A percentile compares a stretch with the other conserved stretches of the same genome.
These are phyloP conservation scores for Nomada ferruginata DNA, from an alignment of 2,888 invertebrate species.

Conservation along the genomic window DNA sequence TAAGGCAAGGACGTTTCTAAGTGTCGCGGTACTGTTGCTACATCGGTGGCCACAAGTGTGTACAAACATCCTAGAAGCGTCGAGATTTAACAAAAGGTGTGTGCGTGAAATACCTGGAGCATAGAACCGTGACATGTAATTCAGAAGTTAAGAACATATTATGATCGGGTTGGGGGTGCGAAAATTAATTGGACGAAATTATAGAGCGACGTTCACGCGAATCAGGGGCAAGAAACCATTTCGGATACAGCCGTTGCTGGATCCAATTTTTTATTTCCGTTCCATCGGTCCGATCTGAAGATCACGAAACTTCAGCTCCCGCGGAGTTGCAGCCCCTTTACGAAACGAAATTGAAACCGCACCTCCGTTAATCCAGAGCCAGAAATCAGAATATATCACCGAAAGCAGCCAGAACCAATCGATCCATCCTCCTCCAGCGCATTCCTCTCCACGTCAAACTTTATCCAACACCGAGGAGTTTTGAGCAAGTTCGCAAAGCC, in stretches of 20 bases:
- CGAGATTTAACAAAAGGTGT: not conserved
- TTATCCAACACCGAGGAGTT: not conserved
- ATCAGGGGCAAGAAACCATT: not conserved
- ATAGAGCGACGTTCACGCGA: no score
- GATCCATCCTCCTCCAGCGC: not conserved
- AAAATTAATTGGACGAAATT: no score
- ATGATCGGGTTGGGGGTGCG: no score
- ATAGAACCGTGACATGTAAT: no score
- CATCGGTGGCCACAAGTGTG: conserved; percentile 7
- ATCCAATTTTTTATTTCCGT: no score
- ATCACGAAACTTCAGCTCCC: not conserved
- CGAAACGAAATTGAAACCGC: not conserved
- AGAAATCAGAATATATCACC: not conserved
- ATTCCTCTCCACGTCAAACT: not conserved
- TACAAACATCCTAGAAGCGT: conserved; percentile 14
- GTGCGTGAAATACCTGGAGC: no score
- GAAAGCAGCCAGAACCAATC: not conserved
- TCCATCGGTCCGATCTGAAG: no score
- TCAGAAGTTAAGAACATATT: no score
- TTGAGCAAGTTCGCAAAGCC: conserved; percentile 19
- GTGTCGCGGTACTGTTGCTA: conserved; percentile 46
- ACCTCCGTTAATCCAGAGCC: not conserved
- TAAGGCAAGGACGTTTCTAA: conserved; percentile 69
- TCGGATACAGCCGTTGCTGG: not conserved
- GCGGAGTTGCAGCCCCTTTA: not conserved